Conservation (phyloP, 2,113 vertebrate species). For the Sinocyclocheilus maitianheensis region DNA sequence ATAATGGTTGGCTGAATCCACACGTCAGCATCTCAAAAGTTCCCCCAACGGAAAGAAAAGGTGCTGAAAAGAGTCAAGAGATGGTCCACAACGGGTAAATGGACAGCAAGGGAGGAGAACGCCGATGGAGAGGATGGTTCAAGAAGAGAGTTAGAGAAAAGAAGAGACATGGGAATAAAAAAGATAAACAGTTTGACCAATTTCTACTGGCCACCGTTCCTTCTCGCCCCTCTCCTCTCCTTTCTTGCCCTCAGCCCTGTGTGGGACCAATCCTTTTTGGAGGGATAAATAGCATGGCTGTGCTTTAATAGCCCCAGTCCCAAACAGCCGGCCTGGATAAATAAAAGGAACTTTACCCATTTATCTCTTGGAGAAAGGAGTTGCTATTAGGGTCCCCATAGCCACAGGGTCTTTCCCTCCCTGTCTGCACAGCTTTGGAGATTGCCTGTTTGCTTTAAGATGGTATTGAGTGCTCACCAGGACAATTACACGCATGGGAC, state of each 20-base stretch:
- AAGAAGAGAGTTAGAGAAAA: conserved; percentile 66
- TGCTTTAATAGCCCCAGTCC: conserved; percentile 83
- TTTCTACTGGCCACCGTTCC: conserved; percentile 69
- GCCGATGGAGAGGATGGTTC: conserved; percentile 58
- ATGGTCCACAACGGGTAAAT: conserved; percentile 67
- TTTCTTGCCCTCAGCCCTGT: conserved; percentile 75
- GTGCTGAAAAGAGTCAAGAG: conserved; percentile 53
- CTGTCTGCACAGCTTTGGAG: conserved; percentile 79
- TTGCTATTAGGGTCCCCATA: conserved; percentile 81
- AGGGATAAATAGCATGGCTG: conserved; percentile 81
- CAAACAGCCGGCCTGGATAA: conserved; percentile 81
- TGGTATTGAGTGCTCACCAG: conserved; percentile 84
- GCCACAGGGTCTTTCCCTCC: conserved; percentile 79
- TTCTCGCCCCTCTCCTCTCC: conserved; percentile 70
- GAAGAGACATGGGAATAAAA: conserved; percentile 69
- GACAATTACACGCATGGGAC: conserved; percentile 84
- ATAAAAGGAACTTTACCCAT: conserved; percentile 86
- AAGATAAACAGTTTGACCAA: conserved; percentile 80
- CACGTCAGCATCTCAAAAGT: conserved; percentile 30
- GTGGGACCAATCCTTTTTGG: conserved; percentile 78
- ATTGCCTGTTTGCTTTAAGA: conserved; percentile 85
- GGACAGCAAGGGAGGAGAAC: conserved; percentile 16
- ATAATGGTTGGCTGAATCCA: conserved; percentile 82
- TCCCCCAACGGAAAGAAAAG: conserved; percentile 1
- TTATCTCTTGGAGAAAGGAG: conserved; percentile 82